Evolutionary conservation across 2,113 vertebrate species (phyloP), one percentile per base, ranked within the genome.

Genomic region (Callionymus lyra): DNA sequence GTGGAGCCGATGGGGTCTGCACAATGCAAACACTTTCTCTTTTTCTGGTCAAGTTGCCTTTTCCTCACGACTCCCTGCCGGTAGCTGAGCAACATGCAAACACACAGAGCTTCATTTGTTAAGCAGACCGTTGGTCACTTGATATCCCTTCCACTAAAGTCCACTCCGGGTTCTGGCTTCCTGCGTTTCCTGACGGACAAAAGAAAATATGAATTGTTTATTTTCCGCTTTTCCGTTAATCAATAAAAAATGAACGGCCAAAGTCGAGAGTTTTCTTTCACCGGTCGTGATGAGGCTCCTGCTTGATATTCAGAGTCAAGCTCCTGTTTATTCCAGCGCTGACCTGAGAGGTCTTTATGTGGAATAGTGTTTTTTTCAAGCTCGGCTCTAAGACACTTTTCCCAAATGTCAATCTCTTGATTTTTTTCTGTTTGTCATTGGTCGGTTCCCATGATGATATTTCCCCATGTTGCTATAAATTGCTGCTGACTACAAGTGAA

Each of bases 31-130:
- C 61, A 65, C 50, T 62, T 60, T 68, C 44, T 68, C 44, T 63
- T 68, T 63, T 64, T 62, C 56, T 53, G 45, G 1, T 39, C 45
- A 59, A 35, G 44, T 47, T 11, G 10, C 13, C 6, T 61, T 38
- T 67, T 64, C 57, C 59, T 59, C 53, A 67, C 63, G 53, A 56
- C 54, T 58, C 45, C 65, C 37, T 50, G 45, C 71, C 72, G 77
- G 82, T 85, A 83, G 58, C 80, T 79, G 59, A 81, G 84, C 84
- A 87, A 86, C 82, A 82, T 74, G 65, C 77, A 85, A 85, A 84
- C 83, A 87, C 72, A 82, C 77, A 77, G 75, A 75, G 70, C 61
- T 84, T 72, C 72, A 84, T 84, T 82, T 70, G 74, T 55, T 65
- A 77, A 74, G 72, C 77, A 82, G 79, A 80, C 65, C 48, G 43